Evolutionary conservation across 2,797 vertebrate species (phyloP).

Genomic region (Eulemur rubriventer): DNA sequence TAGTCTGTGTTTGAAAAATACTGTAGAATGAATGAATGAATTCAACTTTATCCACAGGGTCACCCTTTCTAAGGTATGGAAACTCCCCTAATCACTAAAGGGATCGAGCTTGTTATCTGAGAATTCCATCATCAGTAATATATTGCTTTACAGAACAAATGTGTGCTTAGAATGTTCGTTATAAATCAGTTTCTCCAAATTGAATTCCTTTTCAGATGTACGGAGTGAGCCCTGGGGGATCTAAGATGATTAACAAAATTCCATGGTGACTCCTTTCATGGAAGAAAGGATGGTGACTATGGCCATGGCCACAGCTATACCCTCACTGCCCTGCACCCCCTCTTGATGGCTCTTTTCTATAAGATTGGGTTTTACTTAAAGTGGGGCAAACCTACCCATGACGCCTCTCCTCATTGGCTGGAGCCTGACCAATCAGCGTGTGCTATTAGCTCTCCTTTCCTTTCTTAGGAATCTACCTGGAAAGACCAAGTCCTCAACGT

Average conservation of each 20-base stretch:
- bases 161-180: background rate
- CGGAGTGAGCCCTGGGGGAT: background rate
- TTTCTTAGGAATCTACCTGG: slow-evolving; percentile 27
- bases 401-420: background rate
- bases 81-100: background rate
- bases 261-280: background rate
- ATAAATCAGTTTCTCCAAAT: slow-evolving; percentile 41
- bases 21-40: slow-evolving; percentile 11
- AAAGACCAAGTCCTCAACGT: background rate
- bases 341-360: background rate
- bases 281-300: background rate
- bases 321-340: background rate
- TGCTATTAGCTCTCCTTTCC: background rate
- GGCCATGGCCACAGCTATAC: background rate
- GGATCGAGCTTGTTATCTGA: background rate
- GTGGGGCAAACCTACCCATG: accelerated
- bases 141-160: background rate
- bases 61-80: background rate
- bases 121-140: background rate
- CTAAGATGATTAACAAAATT: background rate
- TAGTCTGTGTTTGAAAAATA: background rate
- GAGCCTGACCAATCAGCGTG: background rate
- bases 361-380: background rate
- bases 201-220: slow-evolving; percentile 17
- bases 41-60: background rate